Evolutionary conservation across 2,113 vertebrate genomes (phyloP).

Genomic region (rabbit (Oryctolagus cuniculus)): DNA sequence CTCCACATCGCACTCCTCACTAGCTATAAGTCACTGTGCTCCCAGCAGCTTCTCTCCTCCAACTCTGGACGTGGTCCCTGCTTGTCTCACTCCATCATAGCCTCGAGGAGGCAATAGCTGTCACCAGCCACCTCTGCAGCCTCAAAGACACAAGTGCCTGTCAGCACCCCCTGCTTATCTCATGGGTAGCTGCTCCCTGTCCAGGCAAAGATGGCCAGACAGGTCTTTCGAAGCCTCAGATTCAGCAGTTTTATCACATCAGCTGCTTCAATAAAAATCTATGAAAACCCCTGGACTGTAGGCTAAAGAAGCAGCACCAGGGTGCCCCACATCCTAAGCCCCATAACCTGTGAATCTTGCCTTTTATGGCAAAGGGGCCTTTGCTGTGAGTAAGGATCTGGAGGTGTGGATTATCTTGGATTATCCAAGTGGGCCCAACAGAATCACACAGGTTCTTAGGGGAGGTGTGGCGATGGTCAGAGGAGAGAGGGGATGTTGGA

Average conservation of each 20-base stretch:
- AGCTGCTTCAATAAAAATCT: not conserved
- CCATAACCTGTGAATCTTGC: not conserved
- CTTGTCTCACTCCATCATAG: not conserved
- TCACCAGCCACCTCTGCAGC: not conserved
- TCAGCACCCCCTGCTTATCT: not conserved
- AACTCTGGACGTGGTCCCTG: not conserved
- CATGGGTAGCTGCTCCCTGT: not conserved
- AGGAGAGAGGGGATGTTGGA: not conserved
- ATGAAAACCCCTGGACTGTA: not conserved
- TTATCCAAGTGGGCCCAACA: not conserved
- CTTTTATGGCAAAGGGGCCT: not conserved
- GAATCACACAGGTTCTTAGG: too few relatives aligned
- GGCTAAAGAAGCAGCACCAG: not conserved
- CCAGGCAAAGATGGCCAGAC: not conserved
- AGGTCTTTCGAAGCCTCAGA: not conserved
- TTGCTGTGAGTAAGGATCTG: not conserved
- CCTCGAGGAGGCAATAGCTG: not conserved
- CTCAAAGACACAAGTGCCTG: not conserved
- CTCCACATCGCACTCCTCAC: not conserved
- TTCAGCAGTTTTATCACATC: not conserved
- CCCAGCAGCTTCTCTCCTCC: not conserved
- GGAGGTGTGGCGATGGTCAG: not conserved
- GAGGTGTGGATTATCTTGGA: not conserved
- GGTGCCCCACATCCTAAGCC: not conserved
- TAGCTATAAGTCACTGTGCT: not conserved